A percentile compares a stretch with the other conserved stretches of the same genome.
Conservation (phyloP, 2,113 vertebrate species). For the Heloderma charlesbogerti region DNA sequence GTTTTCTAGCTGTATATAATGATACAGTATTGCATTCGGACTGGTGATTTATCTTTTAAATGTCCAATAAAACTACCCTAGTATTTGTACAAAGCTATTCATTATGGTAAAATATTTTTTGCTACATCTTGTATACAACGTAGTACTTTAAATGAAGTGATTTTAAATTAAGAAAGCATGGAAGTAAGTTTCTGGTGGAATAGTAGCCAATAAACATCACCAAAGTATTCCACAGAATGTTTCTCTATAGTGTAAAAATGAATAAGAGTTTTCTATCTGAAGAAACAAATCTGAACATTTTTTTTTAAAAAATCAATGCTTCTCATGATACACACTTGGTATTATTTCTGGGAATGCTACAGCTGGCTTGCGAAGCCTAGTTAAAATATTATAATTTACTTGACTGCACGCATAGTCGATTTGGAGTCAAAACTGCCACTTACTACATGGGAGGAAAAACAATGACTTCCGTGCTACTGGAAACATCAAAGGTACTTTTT, state of each 20-base stretch:
- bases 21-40: constrained; percentile 65
- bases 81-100: constrained; percentile 72
- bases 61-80: constrained; percentile 58
- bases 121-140: constrained; percentile 66
- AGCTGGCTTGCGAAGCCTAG: constrained; percentile 71
- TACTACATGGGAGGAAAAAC: constrained; percentile 74
- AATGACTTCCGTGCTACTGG: constrained; percentile 74
- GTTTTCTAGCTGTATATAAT: constrained; percentile 34
- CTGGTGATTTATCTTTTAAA: constrained; percentile 71
- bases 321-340: constrained; percentile 75
- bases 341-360: constrained; percentile 78
- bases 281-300: constrained; percentile 79
- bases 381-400: constrained; percentile 82
- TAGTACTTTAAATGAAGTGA: constrained; percentile 71
- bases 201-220: constrained; percentile 62
- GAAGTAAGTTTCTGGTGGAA: constrained; percentile 55
- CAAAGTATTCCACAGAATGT: constrained; percentile 72
- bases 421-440: constrained; percentile 76
- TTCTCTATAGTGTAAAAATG: constrained; percentile 76
- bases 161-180: constrained; percentile 73
- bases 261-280: constrained; percentile 77
- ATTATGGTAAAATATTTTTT: constrained; percentile 67
- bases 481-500: constrained; percentile 78
- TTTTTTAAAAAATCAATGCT: constrained; percentile 74
- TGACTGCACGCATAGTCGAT: constrained; percentile 70